Evolutionary conservation across 2,113 vertebrate species (phyloP), one percentile per base, ranked within the genome.

Genomic region (Aleadryas rufinucha): DNA sequence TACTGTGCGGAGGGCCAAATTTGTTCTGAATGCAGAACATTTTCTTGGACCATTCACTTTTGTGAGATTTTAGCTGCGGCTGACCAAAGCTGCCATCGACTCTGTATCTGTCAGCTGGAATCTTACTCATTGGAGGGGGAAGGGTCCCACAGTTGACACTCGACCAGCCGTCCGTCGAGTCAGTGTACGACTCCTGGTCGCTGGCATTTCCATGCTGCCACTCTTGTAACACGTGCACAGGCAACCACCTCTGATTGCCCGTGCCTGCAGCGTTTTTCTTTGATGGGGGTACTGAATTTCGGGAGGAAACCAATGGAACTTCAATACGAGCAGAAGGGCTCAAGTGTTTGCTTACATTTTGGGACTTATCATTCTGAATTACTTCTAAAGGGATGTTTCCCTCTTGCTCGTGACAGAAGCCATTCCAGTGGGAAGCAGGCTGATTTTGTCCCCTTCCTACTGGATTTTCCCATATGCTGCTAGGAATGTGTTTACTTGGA

Each of bases 121-220:
- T 99, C 97, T 99, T 99, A 91, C 39, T 99, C 99, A 99, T 99
- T 45, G 99, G 99, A 0, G 99, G 99, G 9, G 99, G 99, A 84
- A 99, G 98, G 7, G 99, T 99, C 87, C 99, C 98, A 53, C 99
- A 99, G 97, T 99, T 99, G 9, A 99, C 97, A 7, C 99, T 99
- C 5, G 99, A 99, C 99, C 99, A 99, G 44, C 99, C 99, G 0
- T 99, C 99, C 0, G 99, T 99, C 59, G 99, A 99, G 95, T 99
- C 99, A 0, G 99, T 99, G 87, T 99, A 99, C 0, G 99, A 99
- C 97, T 99, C 99, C 98, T 99, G 99, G 95, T 99, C 99, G 0
- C 99, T 99, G 86, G 98, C 97, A 42, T 93, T 96, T 10, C 98
- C 99, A 0, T 99, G 98, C 82, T 98, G 99, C 99, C 99, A 99